Base-by-base conservation (phyloP, 2,797 vertebrate genomes). In the Poeciliopsis gracilis region DNA sequence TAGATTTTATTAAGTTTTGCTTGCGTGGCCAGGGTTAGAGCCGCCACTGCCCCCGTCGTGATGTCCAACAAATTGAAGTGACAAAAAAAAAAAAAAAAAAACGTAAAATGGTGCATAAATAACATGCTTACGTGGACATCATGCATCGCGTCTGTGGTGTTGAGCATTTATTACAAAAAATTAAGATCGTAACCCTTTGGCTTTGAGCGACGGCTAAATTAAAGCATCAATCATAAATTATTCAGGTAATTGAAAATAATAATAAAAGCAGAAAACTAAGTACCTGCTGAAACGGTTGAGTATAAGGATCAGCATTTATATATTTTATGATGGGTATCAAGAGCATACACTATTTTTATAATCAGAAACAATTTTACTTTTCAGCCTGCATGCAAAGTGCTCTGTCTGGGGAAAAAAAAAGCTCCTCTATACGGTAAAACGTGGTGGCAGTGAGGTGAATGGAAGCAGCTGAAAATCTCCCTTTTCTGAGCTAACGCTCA, bases 1-100 rank as follows among this genome's bases (percentile, higher is more conserved):
- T 86, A 82, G 82, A 88, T 89, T 86, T 89, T 82, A 82, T 87
- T 91, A 80, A 77, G 73, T 72, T 72, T 67, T 75, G 80, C 53
- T 73, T 45, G 76, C 57, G 18, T 57, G 61, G 51, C 55, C 20
- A 5, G 41, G 25, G 5, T 67, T 80, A 74, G 28, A 76, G 63
- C 82, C 45, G 66, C 43, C 23, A 45, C 41, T 69, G 66, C 38
- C 66, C 66, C 2, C 12, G 8, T 69, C 6, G 25, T n/a, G 38
- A 69, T 69, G 38, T 45, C 13, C 38, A 69, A 45, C 11, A 69
- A 69, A 45, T n/a, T 69, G 41, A 69, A 69, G 41, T 45, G 38
- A 69, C 25, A 69, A 67, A n/a, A 69, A 33, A 33, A 33, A 33
- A 33, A 33, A 33, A 33, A 33, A 33, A 33, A 33, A 43, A 30